Conservation (phyloP, 2,797 vertebrate genomes). For the Lagocephalus sceleratus region DNA sequence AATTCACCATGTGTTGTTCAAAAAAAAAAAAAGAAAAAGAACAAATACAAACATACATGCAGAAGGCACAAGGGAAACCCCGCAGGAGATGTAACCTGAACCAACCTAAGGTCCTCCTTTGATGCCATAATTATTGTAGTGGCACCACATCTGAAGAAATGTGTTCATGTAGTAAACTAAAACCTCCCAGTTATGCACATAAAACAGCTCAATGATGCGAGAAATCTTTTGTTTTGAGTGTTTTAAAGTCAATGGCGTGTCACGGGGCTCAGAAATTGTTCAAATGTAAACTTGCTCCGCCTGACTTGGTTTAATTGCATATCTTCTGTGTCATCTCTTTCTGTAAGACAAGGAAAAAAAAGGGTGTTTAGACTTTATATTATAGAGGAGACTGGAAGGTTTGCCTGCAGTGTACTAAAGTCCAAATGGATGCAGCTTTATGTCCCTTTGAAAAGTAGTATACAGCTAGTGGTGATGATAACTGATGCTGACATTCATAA, state of each 20-base stretch:
- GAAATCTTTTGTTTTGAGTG: constrained; percentile 39
- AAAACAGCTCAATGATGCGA: constrained; percentile 20
- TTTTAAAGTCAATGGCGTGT: constrained; percentile 44
- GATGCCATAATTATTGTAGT: constrained; percentile 17
- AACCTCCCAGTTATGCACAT: constrained; percentile 4
- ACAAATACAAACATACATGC: constrained; percentile 42
- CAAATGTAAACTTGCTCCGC: constrained; percentile 54
- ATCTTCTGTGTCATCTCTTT: constrained; percentile 96
- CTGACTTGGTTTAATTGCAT: constrained; percentile 85
- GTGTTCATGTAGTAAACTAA: background rate
- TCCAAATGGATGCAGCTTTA: background rate
- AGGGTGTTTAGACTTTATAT: constrained; percentile 17
- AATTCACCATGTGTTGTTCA: constrained; percentile 8
- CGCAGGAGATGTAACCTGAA: constrained; percentile 20
- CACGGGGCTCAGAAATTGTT: constrained; percentile 52
- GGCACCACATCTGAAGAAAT: constrained; percentile 15
- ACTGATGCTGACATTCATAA: too few relatives aligned
- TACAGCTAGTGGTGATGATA: too few relatives aligned
- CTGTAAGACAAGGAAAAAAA: constrained; percentile 74
- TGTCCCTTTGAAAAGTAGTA: too few relatives aligned
- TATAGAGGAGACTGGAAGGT: constrained; percentile 10
- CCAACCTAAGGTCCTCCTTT: constrained; percentile 29
- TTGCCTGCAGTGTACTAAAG: constrained; percentile 2
- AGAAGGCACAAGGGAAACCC: background rate
- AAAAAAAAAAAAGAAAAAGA: constrained; percentile 23